Evolutionary conservation across 2,797 vertebrate species (phyloP).

Genomic region (Melopsittacus undulatus): DNA sequence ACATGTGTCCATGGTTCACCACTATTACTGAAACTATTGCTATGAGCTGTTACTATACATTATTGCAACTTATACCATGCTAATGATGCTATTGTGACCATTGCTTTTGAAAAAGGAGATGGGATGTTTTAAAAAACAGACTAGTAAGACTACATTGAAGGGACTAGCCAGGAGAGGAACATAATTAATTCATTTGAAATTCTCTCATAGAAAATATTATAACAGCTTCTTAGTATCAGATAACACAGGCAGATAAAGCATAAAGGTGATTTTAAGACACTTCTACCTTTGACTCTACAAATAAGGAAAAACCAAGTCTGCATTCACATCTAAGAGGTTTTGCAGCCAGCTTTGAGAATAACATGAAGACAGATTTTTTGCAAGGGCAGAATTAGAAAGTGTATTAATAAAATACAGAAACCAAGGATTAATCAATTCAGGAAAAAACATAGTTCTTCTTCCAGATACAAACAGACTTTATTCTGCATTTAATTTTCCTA

Average conservation of each 20-base stretch:
- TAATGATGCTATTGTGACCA: not conserved
- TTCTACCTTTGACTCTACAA: not conserved
- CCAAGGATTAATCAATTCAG: not conserved
- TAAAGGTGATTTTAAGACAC: not conserved
- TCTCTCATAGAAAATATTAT: not conserved
- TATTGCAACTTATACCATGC: not conserved
- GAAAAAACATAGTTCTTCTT: not conserved
- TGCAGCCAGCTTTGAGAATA: not conserved
- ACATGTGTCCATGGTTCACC: no score
- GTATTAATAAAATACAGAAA: not conserved
- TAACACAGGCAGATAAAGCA: not conserved
- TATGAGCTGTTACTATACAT: not conserved
- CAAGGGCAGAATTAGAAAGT: not conserved
- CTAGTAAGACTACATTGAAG: not conserved
- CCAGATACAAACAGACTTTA: not conserved
- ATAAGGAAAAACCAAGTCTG: not conserved
- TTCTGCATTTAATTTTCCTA: not conserved
- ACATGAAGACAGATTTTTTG: not conserved
- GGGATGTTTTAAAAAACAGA: not conserved
- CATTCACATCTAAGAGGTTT: not conserved
- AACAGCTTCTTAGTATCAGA: not conserved
- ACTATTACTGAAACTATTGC: not conserved
- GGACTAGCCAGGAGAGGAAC: not conserved
- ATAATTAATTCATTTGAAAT: not conserved
- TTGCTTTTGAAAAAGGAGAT: not conserved